Percentiles rank a stretch among this genome's conserved stretches.
These are phyloP conservation scores for Operophtera brumata DNA, from an alignment of 2,888 invertebrate species.

Conservation along the genomic window DNA sequence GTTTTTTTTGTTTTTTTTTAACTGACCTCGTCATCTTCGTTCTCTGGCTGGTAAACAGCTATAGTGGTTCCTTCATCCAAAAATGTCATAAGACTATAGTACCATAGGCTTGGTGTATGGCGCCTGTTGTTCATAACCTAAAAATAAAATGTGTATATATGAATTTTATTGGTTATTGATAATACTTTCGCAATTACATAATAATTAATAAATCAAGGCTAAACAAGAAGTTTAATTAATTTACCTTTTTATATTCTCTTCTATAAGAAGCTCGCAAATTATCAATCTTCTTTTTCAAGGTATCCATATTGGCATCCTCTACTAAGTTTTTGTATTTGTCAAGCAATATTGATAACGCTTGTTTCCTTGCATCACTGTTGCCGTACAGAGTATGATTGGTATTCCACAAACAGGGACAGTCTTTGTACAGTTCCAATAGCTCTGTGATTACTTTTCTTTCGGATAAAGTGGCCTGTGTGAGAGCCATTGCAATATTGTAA, in stretches of 20 bases:
- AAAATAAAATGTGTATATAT: neutral
- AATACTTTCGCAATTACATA: too few species aligned
- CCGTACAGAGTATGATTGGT: slow-evolving; percentile 14
- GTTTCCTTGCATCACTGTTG: slow-evolving; percentile 17
- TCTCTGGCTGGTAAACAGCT: neutral
- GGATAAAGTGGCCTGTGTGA: neutral
- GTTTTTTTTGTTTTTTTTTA: neutral
- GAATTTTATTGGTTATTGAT: neutral
- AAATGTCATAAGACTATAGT: slow-evolving; percentile 29
- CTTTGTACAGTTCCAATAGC: slow-evolving; percentile 25
- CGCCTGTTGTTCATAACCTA: neutral
- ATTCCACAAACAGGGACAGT: slow-evolving; percentile 32
- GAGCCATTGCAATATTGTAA: neutral
- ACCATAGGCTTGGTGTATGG: slow-evolving; percentile 24
- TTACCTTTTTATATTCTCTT: slow-evolving; percentile 35
- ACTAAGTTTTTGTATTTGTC: slow-evolving; percentile 22
- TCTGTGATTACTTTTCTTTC: slow-evolving; percentile 24
- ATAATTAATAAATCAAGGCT: too few species aligned
- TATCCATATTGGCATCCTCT: slow-evolving; percentile 16
- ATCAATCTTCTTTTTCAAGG: slow-evolving; percentile 33
- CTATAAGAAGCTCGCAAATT: slow-evolving; percentile 32
- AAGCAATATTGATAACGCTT: slow-evolving; percentile 21
- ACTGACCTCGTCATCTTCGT: neutral
- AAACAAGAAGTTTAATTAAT: neutral
- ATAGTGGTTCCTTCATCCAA: slow-evolving; percentile 13